Evolutionary conservation across 2,113 vertebrate species (phyloP), one percentile per base, ranked within the genome.

Genomic region (Rattus rattus): DNA sequence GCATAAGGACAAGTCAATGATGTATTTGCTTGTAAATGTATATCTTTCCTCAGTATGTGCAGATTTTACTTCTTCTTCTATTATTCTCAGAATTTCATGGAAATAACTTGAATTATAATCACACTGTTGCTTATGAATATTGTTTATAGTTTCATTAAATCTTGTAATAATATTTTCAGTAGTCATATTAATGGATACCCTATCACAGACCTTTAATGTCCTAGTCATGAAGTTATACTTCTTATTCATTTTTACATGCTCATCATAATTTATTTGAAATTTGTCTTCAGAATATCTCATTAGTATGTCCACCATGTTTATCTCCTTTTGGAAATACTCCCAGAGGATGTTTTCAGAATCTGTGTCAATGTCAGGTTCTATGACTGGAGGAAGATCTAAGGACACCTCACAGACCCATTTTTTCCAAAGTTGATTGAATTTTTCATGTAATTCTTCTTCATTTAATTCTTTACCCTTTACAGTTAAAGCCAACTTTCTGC

Each of bases 371-470:
- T 77, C 0, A 36, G 97, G 94, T 1, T 97, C 94, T 56, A 43
- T 22, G 8, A 43, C 49, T 75, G 54, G 26, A 75, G 96, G 93
- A 2, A 49, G 39, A 67, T 52, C 87, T 56, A 36, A 56, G 22
- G 94, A 88, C 2, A 98, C 79, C 11, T 75, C 94, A 94, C 0
- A 85, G 65, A 98, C 95, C 97, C 97, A 98, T 30, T 39, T 87
- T 79, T 80, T 1, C 98, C 98, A 99, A 47, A 98, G 56, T 14
- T 24, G 0, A 36, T 97, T 69, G 93, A 99, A 99, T 43, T 88
- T 95, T 70, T 90, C 47, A 28, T 49, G 77, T 76, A 98, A 81
- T 2, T 98, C 76, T 67, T 94, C 36, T 72, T 98, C 98, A 93
- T 87, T 97, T n/a, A 94, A 28, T 70, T 96, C 20, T 36, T 80